Evolutionary conservation across 2,888 invertebrate species (phyloP), one percentile per base, ranked within the genome.

Genomic region (Achlya flavicornis): DNA sequence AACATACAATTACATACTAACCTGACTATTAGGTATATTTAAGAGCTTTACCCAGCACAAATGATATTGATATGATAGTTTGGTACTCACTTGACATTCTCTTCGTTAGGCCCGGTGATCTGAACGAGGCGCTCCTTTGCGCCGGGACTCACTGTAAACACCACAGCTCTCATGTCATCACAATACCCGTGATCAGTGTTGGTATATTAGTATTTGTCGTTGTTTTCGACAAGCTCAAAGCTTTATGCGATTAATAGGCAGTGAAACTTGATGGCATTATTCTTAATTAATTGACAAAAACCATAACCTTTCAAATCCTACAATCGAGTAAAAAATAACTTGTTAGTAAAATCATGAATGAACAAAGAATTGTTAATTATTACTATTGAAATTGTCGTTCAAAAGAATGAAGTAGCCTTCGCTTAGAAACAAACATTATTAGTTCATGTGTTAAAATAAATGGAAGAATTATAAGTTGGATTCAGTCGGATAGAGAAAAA

Each of bases 51-150:
- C 26, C 26, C 26, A 26, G 26, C 26, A 26, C 26, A 26, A 26
- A 26, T 26, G 26, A 57, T 57, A 63, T 58, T 32, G 11, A 35
- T 48, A n/a, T 7, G 72, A 72, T 41, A 32, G 5, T 57, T 11
- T 19, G 26, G 19, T 62, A 94, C 96, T 95, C 91, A 98, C 98
- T 96, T 96, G 69, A 99, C 98, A 90, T 98, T 97, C 84, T 98
- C 98, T 94, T 98, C 98, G 78, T 96, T 97, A 38, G 98, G 97
- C 68, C 98, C 98, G 69, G 98, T 98, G 79, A 99, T 98, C 93
- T 98, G 98, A 80, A 99, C 98, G 78, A 98, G 95, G 82, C 99
- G 95, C 94, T 98, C 98, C 94, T 98, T 98, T 67, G 98, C 98
- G 79, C 98, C 98, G 74, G 98, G 97, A 89, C 96, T 98, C 73